Evolutionary conservation across 2,113 vertebrate genomes (phyloP), one percentile per base, ranked within the genome.

Genomic region (Equus przewalskii): DNA sequence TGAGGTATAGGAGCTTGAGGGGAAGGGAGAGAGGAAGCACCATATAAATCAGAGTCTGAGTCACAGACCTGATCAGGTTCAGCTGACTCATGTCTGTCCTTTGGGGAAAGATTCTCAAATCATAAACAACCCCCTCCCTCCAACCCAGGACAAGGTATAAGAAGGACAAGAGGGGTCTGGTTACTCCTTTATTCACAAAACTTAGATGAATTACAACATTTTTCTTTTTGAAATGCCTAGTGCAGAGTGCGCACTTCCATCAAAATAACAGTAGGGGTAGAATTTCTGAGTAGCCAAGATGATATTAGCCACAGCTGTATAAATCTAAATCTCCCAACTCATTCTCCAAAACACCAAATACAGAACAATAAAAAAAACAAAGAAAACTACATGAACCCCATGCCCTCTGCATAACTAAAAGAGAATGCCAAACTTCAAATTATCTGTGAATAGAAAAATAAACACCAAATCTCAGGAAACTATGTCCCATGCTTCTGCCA

Each of bases 381-480:
- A 70, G 46, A 81, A 87, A 87, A 70, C 36, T 69, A 44, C 62
- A 94, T 18, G 24, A 69, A 87, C 58, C 64, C 24, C 15, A 36
- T 49, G 22, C 60, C 18, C 7, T 22, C 22, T 87, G 64, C 18
- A 49, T 70, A 87, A 80, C 49, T 79, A 69, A 93, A 76, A 86
- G 49, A 79, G 49, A 65, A 94, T 46, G 24, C 30, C 83, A 70
- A 46, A 93, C 22, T 87, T 93, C 72, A 93, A 56, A 79, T 44
- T 58, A 49, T 36, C 82, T n/a, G 11, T 24, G 67, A 46, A 10
- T 58, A 76, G 46, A 76, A 86, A 89, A 67, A 76, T 58, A 84
- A 84, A 75, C 18, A 65, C 36, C 46, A 56, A 67, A 54, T 85
- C 70, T 67, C 36, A 58, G 72, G 26, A 86, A 93, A 46, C 58